Evolutionary conservation across 2,797 vertebrate species (phyloP), one percentile per base, ranked within the genome.

Genomic region (Sparidentex hasta): DNA sequence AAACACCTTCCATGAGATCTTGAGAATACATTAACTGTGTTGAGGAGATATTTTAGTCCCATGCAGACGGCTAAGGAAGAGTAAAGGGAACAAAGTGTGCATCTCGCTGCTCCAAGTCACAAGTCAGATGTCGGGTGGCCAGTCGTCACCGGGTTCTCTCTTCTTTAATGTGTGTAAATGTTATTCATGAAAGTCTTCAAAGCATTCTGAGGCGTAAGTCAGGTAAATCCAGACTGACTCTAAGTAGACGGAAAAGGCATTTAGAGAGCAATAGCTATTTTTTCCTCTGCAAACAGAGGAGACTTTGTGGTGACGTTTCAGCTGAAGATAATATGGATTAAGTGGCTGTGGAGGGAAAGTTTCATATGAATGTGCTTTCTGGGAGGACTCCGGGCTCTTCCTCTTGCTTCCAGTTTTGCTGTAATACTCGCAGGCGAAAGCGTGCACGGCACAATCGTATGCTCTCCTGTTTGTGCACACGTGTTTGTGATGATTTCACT

Each of bases 141-240:
- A 20, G 77, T 75, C 50, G 11, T 78, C 65, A 46, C 33, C 71
- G 4, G 50, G 57, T 14, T 48, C 72, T 80, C 71, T 76, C 6
- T 63, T 75, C 50, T 81, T 82, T 83, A 82, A 83, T 81, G 41
- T 83, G 81, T 86, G 85, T 65, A 88, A 90, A 90, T 92, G 75
- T 87, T 91, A 83, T 88, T 88, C 85, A 82, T 80, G 81, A 71
- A 80, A 87, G 71, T 61, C 38, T 86, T 92, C 59, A 83, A 90
- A 81, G 85, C 69, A 51, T 70, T 72, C 50, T 23, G 55, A 80
- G 57, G 78, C 52, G 41, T 69, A 68, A 29, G 63, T 82, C 73
- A 82, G 63, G 74, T 71, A 90, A 86, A 91, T 87, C 87, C 83
- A 83, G 71, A 67, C 82, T 78, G 90, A 88, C 78, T 90, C 43